These are phyloP conservation scores for Salvelinus namaycush DNA, from an alignment of 2,113 vertebrate species.

Conservation along the genomic window DNA sequence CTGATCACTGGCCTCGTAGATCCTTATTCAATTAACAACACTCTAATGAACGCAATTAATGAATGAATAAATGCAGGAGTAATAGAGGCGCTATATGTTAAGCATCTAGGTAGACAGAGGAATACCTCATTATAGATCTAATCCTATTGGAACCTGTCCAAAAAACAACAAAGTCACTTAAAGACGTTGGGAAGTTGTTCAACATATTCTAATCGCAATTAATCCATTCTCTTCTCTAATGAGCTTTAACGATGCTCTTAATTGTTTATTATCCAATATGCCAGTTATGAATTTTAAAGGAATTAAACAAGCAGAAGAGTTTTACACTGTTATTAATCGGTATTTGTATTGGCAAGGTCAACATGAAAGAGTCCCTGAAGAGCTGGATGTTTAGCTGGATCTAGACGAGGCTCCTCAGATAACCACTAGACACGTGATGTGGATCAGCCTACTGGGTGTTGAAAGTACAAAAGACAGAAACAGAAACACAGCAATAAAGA, in stretches of 20 bases:
- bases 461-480: too few relatives aligned
- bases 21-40: conserved; percentile 9
- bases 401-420: too few relatives aligned
- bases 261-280: conserved; percentile 8
- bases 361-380: neutral
- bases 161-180: conserved; percentile 7
- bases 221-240: neutral
- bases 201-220: neutral
- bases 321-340: neutral
- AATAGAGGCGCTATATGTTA: neutral
- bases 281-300: conserved; percentile 1
- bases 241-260: neutral
- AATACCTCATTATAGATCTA: neutral
- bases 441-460: too few relatives aligned
- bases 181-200: neutral
- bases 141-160: neutral
- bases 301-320: neutral
- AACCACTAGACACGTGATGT: too few relatives aligned
- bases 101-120: neutral
- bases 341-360: neutral
- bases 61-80: neutral
- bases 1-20: neutral
- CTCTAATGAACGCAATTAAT: neutral
- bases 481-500: too few relatives aligned
- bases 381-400: too few relatives aligned